Base-by-base conservation (phyloP, 2,113 vertebrate genomes). In the Acanthochromis polyacanthus region DNA sequence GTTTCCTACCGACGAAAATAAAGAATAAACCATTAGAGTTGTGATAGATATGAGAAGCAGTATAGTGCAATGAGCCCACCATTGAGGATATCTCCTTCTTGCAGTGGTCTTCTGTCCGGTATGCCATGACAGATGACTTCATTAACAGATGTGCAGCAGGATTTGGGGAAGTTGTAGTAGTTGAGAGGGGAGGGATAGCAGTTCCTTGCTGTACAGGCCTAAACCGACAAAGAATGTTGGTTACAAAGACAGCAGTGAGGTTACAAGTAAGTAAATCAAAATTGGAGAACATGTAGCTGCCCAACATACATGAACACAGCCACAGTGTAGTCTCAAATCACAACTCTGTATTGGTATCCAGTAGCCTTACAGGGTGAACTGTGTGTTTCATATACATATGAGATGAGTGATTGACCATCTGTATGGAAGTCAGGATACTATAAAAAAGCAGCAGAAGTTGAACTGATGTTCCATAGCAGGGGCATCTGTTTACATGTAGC, bases 101-200 rank as follows among this genome's bases (percentile, higher is more conserved):
- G 96, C 80, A 99, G 94, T 0, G 90, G 94, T 82, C 98, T 94
- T 83, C 96, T 93, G 87, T 99, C 98, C 32, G 98, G 98, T 93
- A 99, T 99, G 78, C 98, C 98, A 69, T 99, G 98, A 92, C 98
- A 99, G 90, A 99, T 99, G 56, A 99, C 97, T 93, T 99, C 98
- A 66, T 99, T 99, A 85, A 99, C 98, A 46, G 98, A 99, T 0
- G 98, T 99, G 92, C 98, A 99, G 93, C 96, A 99, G 0, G 98
- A 99, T 93, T 99, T 99, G 3, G 98, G 98, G 69, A 99, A 99
- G 93, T 99, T 99, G 92, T 99, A 99, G 83, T 99, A 99, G 95
- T 99, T 99, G 87, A 99, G 92, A 38, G 98, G 98, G 48, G 98
- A 99, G 61, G 98, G 98, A 89, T 99, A 99, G 90, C 98, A 99